Evolutionary conservation across 2,113 vertebrate genomes (phyloP).

Genomic region (Seriola aureovittata): DNA sequence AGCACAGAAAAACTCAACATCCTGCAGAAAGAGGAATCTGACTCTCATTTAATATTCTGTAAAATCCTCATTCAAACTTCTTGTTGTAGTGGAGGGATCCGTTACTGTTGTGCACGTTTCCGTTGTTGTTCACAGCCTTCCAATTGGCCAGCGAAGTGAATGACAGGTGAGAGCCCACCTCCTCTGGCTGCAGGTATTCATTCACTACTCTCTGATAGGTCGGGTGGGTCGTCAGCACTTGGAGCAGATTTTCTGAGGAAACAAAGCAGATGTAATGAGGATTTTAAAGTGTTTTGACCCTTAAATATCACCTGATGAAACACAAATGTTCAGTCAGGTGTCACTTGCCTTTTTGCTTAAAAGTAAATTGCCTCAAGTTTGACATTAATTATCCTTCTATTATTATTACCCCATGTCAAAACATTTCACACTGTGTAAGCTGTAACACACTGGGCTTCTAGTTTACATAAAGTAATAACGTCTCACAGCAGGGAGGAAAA

Average conservation of each 20-base stretch:
- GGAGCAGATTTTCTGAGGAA: constrained; percentile 65
- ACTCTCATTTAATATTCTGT: not conserved
- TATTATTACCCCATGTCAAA: too few relatives aligned
- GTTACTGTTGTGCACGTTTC: constrained; percentile 39
- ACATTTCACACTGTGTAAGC: too few relatives aligned
- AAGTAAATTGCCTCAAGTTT: too few relatives aligned
- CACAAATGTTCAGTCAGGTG: too few relatives aligned
- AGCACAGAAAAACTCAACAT: not conserved
- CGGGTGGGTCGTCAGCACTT: constrained; percentile 72
- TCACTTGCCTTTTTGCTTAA: too few relatives aligned
- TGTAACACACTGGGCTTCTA: too few relatives aligned
- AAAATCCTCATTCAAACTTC: constrained; percentile 66
- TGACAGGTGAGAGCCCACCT: not conserved
- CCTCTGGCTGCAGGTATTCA: constrained; percentile 65
- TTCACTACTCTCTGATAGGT: constrained; percentile 71
- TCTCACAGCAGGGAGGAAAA: too few relatives aligned
- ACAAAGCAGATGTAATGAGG: not conserved
- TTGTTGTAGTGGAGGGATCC: constrained; percentile 4
- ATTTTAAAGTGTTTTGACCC: not conserved
- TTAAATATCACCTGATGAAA: too few relatives aligned
- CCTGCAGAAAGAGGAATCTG: not conserved
- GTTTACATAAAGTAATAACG: too few relatives aligned
- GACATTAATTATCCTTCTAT: too few relatives aligned
- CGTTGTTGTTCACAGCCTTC: constrained; percentile 66
- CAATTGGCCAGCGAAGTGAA: constrained; percentile 28